Percentiles rank a stretch among this genome's conserved stretches.
These are phyloP conservation scores for Sebastolobus alascanus DNA, from an alignment of 2,797 vertebrate genomes.

Conservation along the genomic window DNA sequence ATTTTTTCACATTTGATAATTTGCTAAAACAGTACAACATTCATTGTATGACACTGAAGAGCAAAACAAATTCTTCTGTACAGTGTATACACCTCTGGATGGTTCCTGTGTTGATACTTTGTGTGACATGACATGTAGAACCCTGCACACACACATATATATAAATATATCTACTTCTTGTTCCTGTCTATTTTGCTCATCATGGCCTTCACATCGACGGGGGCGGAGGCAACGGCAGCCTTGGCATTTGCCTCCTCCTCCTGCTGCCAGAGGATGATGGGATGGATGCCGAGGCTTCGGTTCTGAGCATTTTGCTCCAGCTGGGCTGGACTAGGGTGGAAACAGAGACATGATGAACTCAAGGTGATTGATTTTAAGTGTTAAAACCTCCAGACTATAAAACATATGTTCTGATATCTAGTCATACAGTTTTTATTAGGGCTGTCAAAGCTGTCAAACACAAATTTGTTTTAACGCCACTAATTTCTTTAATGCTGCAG, in stretches of 20 bases:
- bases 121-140: background rate
- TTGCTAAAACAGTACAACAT: background rate
- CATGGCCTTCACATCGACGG: constrained; percentile 94
- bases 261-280: constrained; percentile 90
- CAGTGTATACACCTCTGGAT: background rate
- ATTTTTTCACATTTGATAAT: background rate
- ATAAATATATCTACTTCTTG: constrained; percentile 62
- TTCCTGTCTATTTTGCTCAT: constrained; percentile 97
- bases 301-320: constrained; percentile 88
- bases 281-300: constrained; percentile 88
- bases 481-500: too few relatives aligned
- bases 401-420: background rate
- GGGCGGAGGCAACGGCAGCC: constrained; percentile 85
- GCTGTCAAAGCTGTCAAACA: too few relatives aligned
- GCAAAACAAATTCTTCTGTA: background rate
- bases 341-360: constrained; percentile 11
- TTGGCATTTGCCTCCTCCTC: constrained; percentile 91
- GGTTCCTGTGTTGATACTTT: background rate
- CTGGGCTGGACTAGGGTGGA: constrained; percentile 75
- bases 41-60: background rate
- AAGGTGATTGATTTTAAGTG: background rate
- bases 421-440: too few relatives aligned
- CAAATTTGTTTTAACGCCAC: too few relatives aligned
- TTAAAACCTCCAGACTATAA: background rate
- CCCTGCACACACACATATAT: background rate